phyloP scores from a whole-genome alignment of 2,797 vertebrate genomes.

The Oreochromis grahami region DNA sequence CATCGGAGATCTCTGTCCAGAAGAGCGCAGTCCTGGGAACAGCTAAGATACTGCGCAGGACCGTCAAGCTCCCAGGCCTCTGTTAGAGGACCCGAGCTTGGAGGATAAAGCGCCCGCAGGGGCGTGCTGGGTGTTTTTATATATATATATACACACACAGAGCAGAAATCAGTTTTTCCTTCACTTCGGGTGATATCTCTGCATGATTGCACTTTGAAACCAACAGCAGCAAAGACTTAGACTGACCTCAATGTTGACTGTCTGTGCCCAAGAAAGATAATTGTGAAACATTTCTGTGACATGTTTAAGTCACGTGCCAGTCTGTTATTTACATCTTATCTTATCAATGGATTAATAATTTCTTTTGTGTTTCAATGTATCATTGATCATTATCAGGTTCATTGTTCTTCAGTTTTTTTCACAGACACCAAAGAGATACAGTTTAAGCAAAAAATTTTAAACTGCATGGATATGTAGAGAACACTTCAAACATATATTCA shows the following conservation, averaged over 20 bases:
- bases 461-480: neutral
- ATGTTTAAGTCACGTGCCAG: neutral
- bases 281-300: neutral
- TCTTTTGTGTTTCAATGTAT: neutral
- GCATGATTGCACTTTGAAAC: neutral
- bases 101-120: too few relatives aligned
- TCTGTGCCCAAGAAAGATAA: neutral
- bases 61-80: too few relatives aligned
- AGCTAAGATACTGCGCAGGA: too few relatives aligned
- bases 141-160: too few relatives aligned
- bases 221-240: neutral
- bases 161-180: neutral
- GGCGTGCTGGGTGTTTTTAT: too few relatives aligned
- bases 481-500: too few relatives aligned
- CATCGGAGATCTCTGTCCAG: too few relatives aligned
- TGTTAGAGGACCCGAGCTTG: too few relatives aligned
- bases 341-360: slow-evolving; percentile 35
- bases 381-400: neutral
- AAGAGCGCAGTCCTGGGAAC: too few relatives aligned
- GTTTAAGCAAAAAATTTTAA: neutral
- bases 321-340: neutral
- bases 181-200: neutral
- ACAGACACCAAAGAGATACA: neutral
- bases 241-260: neutral
- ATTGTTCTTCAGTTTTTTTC: neutral